Base-by-base conservation (phyloP, 2,797 vertebrate genomes). In the Anomalospiza imberbis region DNA sequence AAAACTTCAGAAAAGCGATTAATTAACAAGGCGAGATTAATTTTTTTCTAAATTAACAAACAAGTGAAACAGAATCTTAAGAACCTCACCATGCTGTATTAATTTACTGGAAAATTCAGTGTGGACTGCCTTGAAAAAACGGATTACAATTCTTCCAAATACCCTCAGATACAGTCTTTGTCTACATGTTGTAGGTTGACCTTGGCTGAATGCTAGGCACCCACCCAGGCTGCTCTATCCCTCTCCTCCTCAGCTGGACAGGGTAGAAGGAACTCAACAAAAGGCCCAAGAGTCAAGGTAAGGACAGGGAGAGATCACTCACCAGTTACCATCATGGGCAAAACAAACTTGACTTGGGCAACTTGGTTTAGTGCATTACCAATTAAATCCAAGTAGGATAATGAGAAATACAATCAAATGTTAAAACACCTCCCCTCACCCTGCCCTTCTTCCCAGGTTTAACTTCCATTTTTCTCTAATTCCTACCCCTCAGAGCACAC, bases 121-220 rank as follows among this genome's bases (percentile, higher is more conserved):
- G 13, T 6, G 2, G 29, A 32, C 40, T 40, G 28, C 16, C 70
- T 47, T 48, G 26, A 28, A 85, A 60, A 93, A 77, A 53, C 5
- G 38, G 13, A 8, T 55, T 60, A 40, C 24, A 87, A 9, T 26
- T 61, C 44, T 38, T 82, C 20, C 57, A 8, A 19, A 38, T 12
- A 26, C 9, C 9, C 6, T 34, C 31, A 2, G 3, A 76, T 29
- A 45, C 0, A 61, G 32, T 26, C 51, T 66, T 84, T 40, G 6
- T 31, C 73, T 40, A 2, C 2, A 44, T 2, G 5, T 7, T 12
- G 11, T 10, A 21, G 7, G 12, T 1, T 62, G n/a, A 42, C 31
- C 20, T 29, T 31, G 53, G 58, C n/a, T 85, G 24, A 42, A 71
- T 2, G 2, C 14, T 44, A 38, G 47, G 9, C 29, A 40, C 18